Base-by-base conservation (phyloP, 2,888 invertebrate species). In the Phalangium opilio region DNA sequence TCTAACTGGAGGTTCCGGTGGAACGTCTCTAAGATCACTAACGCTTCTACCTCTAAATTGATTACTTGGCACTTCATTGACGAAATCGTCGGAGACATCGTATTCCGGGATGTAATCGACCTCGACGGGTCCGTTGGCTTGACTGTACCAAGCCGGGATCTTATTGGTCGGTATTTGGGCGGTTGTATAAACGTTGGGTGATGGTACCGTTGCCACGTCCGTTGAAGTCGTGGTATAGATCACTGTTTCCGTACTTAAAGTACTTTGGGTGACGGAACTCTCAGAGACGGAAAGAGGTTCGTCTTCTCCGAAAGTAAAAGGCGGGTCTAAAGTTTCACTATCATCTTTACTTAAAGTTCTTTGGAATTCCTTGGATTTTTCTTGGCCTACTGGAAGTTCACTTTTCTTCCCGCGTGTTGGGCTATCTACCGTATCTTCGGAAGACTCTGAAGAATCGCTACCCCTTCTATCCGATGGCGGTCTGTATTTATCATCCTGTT, bases 181-280 rank as follows among this genome's bases (percentile, higher is more conserved):
- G 27, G 27, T 27, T 8, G 27, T 27, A 8, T 27, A 27, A 27
- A 27, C 27, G 15, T 38, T 18, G 15, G 38, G 38, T 10, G 38
- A 18, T 12, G 15, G 38, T 14, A 17, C 38, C 3, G 38, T 17
- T 14, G 18, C 38, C 4, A 38, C 38, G 10, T 38, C 38, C 15
- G 38, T 8, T 14, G n/a, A 38, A 8, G 27, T 41, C 39, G 50
- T 46, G 8, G 56, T 53, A 33, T 50, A 47, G 11, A 55, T 49
- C 19, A 53, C 52, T 48, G 54, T 51, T 44, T 54, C 50, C 48
- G 54, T 47, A 45, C 57, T 55, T 41, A 57, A 50, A 49, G 55
- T 50, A 39, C 53, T 53, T 34, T 53, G 53, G 12, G 53, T 53
- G 5, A 48, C 51, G n/a, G 58, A 51, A 41, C 51, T 51, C 41